Percentiles rank a stretch among this genome's conserved stretches.
Evolutionary conservation across 2,113 vertebrate genomes (phyloP).

Genomic region (Glareola pratincola): DNA sequence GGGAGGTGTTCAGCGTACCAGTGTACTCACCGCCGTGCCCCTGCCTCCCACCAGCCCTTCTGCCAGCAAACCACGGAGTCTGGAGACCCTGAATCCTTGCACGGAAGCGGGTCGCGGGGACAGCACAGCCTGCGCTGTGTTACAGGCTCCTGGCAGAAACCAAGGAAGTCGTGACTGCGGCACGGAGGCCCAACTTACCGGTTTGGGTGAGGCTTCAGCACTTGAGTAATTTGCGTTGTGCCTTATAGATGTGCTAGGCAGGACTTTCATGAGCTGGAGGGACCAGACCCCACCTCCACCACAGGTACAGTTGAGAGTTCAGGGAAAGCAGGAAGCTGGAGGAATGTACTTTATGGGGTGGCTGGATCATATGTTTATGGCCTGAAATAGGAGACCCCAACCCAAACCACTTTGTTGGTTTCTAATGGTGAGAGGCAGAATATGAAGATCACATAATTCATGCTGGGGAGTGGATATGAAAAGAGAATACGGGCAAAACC

Average conservation of each 20-base stretch:
- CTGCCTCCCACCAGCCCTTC: neutral
- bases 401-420: neutral
- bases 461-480: neutral
- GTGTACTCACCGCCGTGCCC: neutral
- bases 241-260: neutral
- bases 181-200: neutral
- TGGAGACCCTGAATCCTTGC: neutral
- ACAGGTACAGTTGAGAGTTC: neutral
- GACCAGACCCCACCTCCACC: neutral
- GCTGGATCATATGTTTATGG: conserved; percentile 5
- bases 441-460: neutral
- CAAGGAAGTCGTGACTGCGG: neutral
- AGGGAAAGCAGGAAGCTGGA: neutral
- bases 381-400: conserved; percentile 33
- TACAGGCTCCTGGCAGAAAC: neutral
- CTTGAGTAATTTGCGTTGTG: accelerated
- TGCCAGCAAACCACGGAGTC: neutral
- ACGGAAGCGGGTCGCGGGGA: neutral
- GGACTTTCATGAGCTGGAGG: neutral
- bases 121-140: neutral
- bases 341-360: conserved; percentile 1
- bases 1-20: accelerated
- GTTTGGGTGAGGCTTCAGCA: neutral
- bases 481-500: neutral
- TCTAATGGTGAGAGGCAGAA: neutral